phyloP scores from a whole-genome alignment of 2,888 invertebrate species.

The Dioctria rufipes region DNA sequence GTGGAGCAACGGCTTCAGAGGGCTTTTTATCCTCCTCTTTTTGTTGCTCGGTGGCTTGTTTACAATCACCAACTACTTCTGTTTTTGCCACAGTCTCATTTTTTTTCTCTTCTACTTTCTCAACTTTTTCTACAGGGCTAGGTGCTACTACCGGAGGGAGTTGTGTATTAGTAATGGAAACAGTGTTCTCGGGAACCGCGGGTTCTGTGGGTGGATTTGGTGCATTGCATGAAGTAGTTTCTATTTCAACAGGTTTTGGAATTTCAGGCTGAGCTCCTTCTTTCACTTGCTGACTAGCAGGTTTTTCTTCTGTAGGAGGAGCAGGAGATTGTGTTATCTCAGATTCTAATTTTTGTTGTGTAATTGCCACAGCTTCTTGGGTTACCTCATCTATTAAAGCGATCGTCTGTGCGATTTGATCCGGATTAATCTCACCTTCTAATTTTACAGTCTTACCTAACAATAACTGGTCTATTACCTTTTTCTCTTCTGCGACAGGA shows the following conservation, averaged over 20 bases:
- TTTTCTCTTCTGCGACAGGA: conserved; percentile 30
- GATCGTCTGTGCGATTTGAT: conserved; percentile 58
- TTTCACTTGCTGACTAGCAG: neutral
- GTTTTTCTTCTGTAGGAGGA: neutral
- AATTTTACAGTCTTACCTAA: conserved; percentile 34
- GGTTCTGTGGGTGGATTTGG: conserved; percentile 52
- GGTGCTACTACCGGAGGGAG: conserved; percentile 51
- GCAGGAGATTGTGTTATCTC: neutral
- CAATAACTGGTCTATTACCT: conserved; percentile 38
- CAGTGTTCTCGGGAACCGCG: conserved; percentile 52
- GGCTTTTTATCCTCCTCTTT: conserved; percentile 9
- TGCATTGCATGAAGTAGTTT: conserved; percentile 48
- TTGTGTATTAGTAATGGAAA: conserved; percentile 47
- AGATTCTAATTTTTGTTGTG: conserved; percentile 27
- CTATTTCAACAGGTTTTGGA: conserved; percentile 20
- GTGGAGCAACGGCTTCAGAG: conserved; percentile 13
- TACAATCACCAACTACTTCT: neutral
- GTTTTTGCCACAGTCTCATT: conserved; percentile 24
- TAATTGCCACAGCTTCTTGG: conserved; percentile 49
- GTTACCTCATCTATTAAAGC: conserved; percentile 58
- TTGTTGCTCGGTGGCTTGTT: neutral
- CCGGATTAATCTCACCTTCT: conserved; percentile 53
- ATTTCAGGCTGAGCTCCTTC: conserved; percentile 7
- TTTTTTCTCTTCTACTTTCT: conserved; percentile 34
- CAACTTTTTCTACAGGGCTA: conserved; percentile 26